A percentile compares a stretch with the other conserved stretches of the same genome.
phyloP scores from a whole-genome alignment of 1,140 invertebrate genomes.

The Zaprionus kolodkinae region DNA sequence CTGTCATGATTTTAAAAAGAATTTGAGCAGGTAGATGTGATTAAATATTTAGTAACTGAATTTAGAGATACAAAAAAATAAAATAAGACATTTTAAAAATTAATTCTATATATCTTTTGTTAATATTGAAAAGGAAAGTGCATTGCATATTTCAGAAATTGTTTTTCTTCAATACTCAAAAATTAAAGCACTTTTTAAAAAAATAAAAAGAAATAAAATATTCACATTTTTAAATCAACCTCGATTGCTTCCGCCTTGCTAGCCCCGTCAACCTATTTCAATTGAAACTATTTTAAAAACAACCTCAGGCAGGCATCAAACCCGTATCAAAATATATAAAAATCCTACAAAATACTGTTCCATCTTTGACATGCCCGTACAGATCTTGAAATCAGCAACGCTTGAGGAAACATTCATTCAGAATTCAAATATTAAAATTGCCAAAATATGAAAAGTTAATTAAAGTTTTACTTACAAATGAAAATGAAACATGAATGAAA shows the following conservation, averaged over 20 bases:
- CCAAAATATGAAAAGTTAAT: conserved; percentile 78
- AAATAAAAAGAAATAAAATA: no score
- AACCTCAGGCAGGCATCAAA: conserved; percentile 3
- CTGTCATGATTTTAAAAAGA: background rate
- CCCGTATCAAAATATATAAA: background rate
- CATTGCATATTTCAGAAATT: no score
- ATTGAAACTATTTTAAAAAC: conserved; percentile 1
- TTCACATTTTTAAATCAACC: background rate
- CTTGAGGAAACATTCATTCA: conserved; percentile 41
- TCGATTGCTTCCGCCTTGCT: background rate
- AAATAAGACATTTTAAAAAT: background rate
- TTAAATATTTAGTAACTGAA: background rate
- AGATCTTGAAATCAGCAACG: background rate
- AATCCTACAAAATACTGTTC: background rate
- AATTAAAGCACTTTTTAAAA: no score
- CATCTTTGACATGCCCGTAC: background rate
- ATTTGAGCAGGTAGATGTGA: background rate
- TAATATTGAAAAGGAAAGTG: no score
- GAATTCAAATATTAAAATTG: conserved; percentile 73
- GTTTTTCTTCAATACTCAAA: no score
- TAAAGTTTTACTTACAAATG: conserved; percentile 81
- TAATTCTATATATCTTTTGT: background rate
- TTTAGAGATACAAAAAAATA: background rate
- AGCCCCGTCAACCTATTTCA: background rate
- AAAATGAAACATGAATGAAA: conserved; percentile 76